phyloP scores from a whole-genome alignment of 2,888 invertebrate genomes.

The Drosophila meridiana region DNA sequence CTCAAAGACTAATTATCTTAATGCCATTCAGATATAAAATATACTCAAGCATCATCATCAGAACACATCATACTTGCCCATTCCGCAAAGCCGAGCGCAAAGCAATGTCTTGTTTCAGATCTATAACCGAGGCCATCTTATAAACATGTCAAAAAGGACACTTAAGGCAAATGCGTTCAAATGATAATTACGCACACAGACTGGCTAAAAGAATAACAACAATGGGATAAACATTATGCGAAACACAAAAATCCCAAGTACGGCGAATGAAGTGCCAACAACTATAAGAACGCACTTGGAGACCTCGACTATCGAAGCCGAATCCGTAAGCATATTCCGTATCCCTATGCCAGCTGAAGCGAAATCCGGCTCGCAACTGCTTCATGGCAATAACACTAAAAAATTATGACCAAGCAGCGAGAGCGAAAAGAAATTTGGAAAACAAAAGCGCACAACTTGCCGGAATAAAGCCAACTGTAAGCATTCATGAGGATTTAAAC shows the following conservation, averaged over 20 bases:
- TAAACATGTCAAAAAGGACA: slow-evolving; percentile 82
- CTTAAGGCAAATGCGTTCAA: slow-evolving; percentile 78
- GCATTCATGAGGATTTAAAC: slow-evolving; percentile 82
- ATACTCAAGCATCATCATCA: slow-evolving; percentile 29
- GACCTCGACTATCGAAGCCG: slow-evolving; percentile 53
- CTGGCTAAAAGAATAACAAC: slow-evolving; percentile 43
- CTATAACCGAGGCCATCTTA: slow-evolving; percentile 59
- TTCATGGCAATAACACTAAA: slow-evolving; percentile 81
- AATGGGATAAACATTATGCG: slow-evolving; percentile 50
- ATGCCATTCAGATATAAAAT: slow-evolving; percentile 9
- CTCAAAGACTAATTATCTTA: not conserved
- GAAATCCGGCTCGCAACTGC: slow-evolving; percentile 62
- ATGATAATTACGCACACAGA: slow-evolving; percentile 72
- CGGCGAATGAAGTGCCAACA: slow-evolving; percentile 75
- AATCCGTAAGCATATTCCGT: not conserved
- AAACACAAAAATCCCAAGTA: slow-evolving; percentile 41
- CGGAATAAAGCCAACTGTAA: slow-evolving; percentile 78
- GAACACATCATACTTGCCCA: slow-evolving; percentile 24
- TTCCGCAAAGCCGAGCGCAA: slow-evolving; percentile 5
- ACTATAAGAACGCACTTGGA: slow-evolving; percentile 78
- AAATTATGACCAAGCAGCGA: slow-evolving; percentile 79
- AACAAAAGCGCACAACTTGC: slow-evolving; percentile 77
- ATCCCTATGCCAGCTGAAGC: slow-evolving; percentile 12
- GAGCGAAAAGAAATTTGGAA: slow-evolving; percentile 69
- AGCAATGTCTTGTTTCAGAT: slow-evolving; percentile 17